Base-by-base conservation (phyloP, 1,140 invertebrate genomes). In the Halictus rubicundus region DNA sequence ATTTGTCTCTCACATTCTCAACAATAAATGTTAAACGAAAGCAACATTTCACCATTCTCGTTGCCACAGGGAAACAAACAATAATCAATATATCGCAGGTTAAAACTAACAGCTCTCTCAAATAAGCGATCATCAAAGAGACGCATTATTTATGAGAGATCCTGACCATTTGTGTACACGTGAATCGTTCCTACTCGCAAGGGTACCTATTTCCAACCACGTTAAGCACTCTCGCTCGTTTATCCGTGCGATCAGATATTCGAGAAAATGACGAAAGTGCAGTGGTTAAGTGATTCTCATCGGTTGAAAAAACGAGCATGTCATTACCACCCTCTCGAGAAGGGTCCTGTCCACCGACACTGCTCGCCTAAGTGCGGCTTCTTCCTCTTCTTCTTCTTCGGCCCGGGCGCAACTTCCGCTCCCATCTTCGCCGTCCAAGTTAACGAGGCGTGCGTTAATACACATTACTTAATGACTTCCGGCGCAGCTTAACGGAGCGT, bases 391-490 rank as follows among this genome's bases (percentile, higher is more conserved):
- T 68, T 59, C 9, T 7, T 68, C 10, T 16, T 21, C 23, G n/a
- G 19, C 6, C 19, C 23, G 19, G 19, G 10, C 19, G n/a, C 10
- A 76, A 76, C 73, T 68, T 76, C 63, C 39, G 37, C 23, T 7
- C 14, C 10, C 32, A 68, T 68, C 52, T 68, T 76, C 37, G 8
- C 54, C 25, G 21, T 25, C 27, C 73, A 25, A 76, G 52, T 68
- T 76, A 84, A 54, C 76, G 68, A 83, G 63, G 19, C n/a, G 54
- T 69, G 46, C 69, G 68, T 84, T 84, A 83, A 84, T 84, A 80
- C 57, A 59, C 80, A 63, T 80, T 75, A 71, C 68, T 80, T 79
- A 79, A 77, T 66, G 81, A 84, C 76, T 84, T 83, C 52, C 71
- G 59, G 68, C 61, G 27, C 68, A 27, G 42, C 27, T 78, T 69